A percentile compares a stretch with the other conserved stretches of the same genome.
Evolutionary conservation across 2,113 vertebrate genomes (phyloP).

Genomic region (Hepsetus odoe): DNA sequence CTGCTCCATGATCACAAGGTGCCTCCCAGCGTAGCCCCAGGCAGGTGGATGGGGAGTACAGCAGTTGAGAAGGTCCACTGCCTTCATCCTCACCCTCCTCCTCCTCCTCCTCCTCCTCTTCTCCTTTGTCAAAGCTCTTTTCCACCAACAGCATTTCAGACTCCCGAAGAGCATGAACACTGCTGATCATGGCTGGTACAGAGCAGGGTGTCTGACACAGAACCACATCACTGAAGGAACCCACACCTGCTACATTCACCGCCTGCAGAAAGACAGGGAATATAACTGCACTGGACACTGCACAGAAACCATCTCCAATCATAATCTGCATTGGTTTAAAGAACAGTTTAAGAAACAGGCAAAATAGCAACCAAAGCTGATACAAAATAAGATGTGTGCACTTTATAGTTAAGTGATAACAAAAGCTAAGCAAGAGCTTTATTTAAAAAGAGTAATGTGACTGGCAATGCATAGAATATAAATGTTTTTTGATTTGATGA

Average conservation of each 20-base stretch:
- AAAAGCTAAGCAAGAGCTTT: too few relatives aligned
- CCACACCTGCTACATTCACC: slow-evolving; percentile 85
- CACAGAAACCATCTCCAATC: not conserved
- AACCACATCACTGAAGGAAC: slow-evolving; percentile 89
- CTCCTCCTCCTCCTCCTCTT: slow-evolving; percentile 69
- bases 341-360: too few relatives aligned
- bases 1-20: slow-evolving; percentile 90
- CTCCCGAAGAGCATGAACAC: slow-evolving; percentile 83
- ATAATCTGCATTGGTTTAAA: too few relatives aligned
- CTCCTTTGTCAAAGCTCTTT: slow-evolving; percentile 39
- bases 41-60: slow-evolving; percentile 90
- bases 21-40: slow-evolving; percentile 90
- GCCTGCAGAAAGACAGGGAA: slow-evolving; percentile 71
- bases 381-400: too few relatives aligned
- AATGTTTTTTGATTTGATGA: too few relatives aligned
- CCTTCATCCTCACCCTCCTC: slow-evolving; percentile 65
- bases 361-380: too few relatives aligned
- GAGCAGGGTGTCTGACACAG: slow-evolving; percentile 90
- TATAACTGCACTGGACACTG: not conserved
- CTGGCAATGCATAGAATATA: too few relatives aligned
- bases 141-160: slow-evolving; percentile 74
- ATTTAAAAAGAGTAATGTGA: too few relatives aligned
- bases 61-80: slow-evolving; percentile 55
- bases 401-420: too few relatives aligned
- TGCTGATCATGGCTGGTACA: slow-evolving; percentile 87